A percentile compares a stretch with the other conserved stretches of the same genome.
These are phyloP conservation scores for Tachycineta bicolor DNA, from an alignment of 2,113 vertebrate species.

Conservation along the genomic window DNA sequence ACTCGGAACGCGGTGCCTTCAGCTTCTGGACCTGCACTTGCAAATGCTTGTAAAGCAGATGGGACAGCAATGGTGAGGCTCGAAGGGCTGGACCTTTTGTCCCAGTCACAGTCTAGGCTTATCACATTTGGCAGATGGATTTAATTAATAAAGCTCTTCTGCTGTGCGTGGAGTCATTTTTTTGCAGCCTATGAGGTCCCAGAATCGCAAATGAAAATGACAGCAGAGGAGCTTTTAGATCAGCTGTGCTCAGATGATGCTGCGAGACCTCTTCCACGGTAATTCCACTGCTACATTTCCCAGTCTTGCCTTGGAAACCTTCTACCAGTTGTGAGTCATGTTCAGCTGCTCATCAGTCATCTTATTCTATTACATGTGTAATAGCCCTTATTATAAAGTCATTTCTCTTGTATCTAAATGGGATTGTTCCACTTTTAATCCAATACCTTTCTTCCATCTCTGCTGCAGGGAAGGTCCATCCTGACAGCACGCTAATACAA, in stretches of 20 bases:
- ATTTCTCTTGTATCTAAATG: slow-evolving; percentile 10
- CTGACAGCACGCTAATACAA: background rate
- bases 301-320: background rate
- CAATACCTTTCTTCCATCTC: background rate
- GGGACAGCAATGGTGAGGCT: background rate
- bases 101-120: background rate
- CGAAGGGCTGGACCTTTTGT: background rate
- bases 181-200: background rate
- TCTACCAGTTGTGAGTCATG: background rate
- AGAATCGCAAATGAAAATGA: background rate
- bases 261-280: background rate
- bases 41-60: background rate
- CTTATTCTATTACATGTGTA: background rate
- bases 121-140: background rate
- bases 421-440: slow-evolving; percentile 1
- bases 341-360: background rate
- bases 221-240: background rate
- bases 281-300: background rate
- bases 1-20: fast-evolving
- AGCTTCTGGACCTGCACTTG: background rate
- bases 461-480: background rate
- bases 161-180: background rate
- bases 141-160: slow-evolving; percentile 32
- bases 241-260: fast-evolving
- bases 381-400: background rate